A percentile compares a stretch with the other conserved stretches of the same genome.
These are phyloP conservation scores for Drosophila obscura DNA, from an alignment of 1,140 invertebrate genomes.

Conservation along the genomic window DNA sequence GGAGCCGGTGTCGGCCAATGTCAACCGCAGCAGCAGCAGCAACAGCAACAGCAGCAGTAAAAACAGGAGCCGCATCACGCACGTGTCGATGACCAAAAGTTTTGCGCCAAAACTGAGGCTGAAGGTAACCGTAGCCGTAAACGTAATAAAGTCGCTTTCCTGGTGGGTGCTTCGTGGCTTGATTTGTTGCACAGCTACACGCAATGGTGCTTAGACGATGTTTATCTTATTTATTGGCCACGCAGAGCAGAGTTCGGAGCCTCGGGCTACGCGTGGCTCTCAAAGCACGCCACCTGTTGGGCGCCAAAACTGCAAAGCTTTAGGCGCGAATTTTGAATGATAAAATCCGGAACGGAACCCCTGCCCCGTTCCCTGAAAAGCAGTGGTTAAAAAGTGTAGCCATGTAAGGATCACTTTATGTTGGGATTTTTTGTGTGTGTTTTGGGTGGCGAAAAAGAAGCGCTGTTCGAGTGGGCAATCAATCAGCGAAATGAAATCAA, in stretches of 20 bases:
- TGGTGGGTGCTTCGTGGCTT: conserved; percentile 1
- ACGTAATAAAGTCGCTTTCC: conserved; percentile 20
- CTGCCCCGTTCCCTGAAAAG: too few relatives aligned
- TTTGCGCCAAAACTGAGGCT: conserved; percentile 45
- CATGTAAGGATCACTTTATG: too few relatives aligned
- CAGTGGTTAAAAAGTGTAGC: too few relatives aligned
- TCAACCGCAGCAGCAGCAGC: conserved; percentile 17
- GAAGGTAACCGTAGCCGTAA: conserved; percentile 28
- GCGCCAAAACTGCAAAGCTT: conserved; percentile 20
- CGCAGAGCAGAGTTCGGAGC: too few relatives aligned
- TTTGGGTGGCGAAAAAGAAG: too few relatives aligned
- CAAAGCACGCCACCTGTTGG: conserved; percentile 38
- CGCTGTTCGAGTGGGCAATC: conserved; percentile 17
- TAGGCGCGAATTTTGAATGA: conserved; percentile 40
- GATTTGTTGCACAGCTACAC: conserved; percentile 59
- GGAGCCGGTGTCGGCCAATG: conserved; percentile 26
- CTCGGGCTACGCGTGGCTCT: too few relatives aligned
- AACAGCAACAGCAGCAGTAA: neutral
- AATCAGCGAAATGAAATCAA: conserved; percentile 31
- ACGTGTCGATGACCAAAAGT: conserved; percentile 27
- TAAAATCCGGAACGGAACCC: conserved; percentile 19
- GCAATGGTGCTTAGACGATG: conserved; percentile 28
- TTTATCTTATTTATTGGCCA: too few relatives aligned
- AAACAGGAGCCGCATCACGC: conserved; percentile 8
- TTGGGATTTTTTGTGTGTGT: neutral